Percentiles rank a stretch among this genome's conserved stretches.
phyloP scores from a whole-genome alignment of 2,113 vertebrate species.

The Mustela lutreola region DNA sequence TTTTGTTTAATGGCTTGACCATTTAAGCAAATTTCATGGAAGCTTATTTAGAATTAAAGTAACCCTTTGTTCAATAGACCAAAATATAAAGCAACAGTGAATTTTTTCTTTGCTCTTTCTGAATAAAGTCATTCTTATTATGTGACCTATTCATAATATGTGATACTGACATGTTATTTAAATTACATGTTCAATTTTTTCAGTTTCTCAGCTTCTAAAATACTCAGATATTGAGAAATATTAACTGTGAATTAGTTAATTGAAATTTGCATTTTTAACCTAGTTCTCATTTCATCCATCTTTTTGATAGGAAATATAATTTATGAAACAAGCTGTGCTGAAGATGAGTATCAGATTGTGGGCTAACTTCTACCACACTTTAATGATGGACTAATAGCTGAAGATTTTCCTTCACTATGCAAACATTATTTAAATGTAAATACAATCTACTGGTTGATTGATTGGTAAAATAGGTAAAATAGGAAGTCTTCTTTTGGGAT shows the following conservation, averaged over 20 bases:
- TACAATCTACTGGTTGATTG: neutral
- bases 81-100: constrained; percentile 50
- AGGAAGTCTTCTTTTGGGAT: constrained; percentile 43
- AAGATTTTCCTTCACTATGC: neutral
- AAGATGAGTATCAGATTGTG: neutral
- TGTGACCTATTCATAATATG: neutral
- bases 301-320: constrained; percentile 26
- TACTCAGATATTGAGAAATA: constrained; percentile 12
- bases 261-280: constrained; percentile 60
- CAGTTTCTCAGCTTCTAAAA: constrained; percentile 39
- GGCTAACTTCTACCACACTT: neutral
- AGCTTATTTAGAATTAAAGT: constrained; percentile 52
- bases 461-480: constrained; percentile 34
- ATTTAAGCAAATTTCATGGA: constrained; percentile 50
- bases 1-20: constrained; percentile 52
- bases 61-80: constrained; percentile 40
- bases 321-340: constrained; percentile 2
- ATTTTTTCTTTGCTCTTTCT: constrained; percentile 59
- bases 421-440: constrained; percentile 56
- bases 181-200: constrained; percentile 61
- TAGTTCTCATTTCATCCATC: constrained; percentile 32
- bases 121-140: constrained; percentile 38
- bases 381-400: neutral
- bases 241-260: constrained; percentile 21
- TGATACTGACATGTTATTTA: constrained; percentile 46